Evolutionary conservation across 2,888 invertebrate genomes (phyloP).

Genomic region (Xestobium rufovillosum): DNA sequence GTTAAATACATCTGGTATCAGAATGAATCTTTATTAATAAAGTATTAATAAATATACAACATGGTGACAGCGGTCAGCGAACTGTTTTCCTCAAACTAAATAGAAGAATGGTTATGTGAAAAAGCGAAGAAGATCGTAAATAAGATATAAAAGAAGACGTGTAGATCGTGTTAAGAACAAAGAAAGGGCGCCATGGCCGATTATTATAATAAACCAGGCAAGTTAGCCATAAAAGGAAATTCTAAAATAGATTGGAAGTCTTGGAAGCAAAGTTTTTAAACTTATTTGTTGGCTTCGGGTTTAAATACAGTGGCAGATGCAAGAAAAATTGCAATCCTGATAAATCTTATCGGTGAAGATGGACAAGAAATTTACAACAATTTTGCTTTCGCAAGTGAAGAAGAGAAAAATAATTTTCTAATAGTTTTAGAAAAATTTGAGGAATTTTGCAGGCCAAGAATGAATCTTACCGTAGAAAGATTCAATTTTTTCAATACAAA

Average conservation of each 20-base stretch:
- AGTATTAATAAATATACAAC: no score
- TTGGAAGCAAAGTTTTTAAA: slow-evolving; percentile 9
- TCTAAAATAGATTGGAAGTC: slow-evolving; percentile 7
- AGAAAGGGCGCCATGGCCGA: no score
- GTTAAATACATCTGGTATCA: no score
- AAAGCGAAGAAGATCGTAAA: no score
- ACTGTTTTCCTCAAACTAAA: no score
- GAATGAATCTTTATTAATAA: no score
- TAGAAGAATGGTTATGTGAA: no score
- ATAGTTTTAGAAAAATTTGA: slow-evolving; percentile 13
- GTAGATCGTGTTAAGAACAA: no score
- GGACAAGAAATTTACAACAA: slow-evolving; percentile 3
- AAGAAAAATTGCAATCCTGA: slow-evolving; percentile 8
- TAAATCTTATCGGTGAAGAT: slow-evolving; percentile 6
- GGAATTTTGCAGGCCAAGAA: slow-evolving; percentile 12
- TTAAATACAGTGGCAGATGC: slow-evolving; percentile 7
- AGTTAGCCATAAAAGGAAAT: slow-evolving; percentile 12
- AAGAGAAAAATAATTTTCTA: not conserved
- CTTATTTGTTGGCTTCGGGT: slow-evolving; percentile 6
- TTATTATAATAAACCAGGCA: slow-evolving; percentile 8
- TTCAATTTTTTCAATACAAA: slow-evolving; percentile 13
- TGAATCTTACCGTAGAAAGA: slow-evolving; percentile 10
- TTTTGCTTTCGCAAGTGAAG: not conserved
- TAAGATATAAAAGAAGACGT: no score
- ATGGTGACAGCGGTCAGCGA: no score